Evolutionary conservation across 2,797 vertebrate genomes (phyloP).

Genomic region (Dendrocincla tyrannina): DNA sequence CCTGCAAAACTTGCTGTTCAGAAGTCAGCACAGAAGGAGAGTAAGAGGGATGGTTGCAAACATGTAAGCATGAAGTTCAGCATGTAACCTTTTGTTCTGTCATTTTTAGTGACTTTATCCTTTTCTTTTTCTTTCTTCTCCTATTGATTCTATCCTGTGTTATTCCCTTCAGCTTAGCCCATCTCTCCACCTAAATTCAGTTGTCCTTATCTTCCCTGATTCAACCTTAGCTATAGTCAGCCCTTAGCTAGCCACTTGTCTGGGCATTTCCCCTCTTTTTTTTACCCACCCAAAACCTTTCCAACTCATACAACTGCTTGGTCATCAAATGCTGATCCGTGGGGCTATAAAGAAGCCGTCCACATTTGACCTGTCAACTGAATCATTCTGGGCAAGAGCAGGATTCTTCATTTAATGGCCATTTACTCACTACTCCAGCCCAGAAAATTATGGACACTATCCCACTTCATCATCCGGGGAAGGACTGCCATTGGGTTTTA

Average conservation of each 20-base stretch:
- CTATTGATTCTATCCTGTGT: slow-evolving; percentile 46
- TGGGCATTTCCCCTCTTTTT: not conserved
- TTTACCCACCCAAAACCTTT: slow-evolving; percentile 8
- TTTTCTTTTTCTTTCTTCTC: slow-evolving; percentile 64
- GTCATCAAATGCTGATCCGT: slow-evolving; percentile 31
- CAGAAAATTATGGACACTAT: slow-evolving; percentile 46
- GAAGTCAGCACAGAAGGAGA: not conserved
- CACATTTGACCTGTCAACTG: slow-evolving; percentile 51
- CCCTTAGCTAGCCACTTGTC: slow-evolving; percentile 3
- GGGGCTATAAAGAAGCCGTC: slow-evolving; percentile 61
- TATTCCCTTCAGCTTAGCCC: slow-evolving; percentile 42
- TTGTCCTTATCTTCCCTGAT: slow-evolving; percentile 17
- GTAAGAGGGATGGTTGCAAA: not conserved
- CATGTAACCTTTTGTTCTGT: slow-evolving; percentile 48
- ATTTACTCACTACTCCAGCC: slow-evolving; percentile 43
- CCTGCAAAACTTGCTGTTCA: not conserved
- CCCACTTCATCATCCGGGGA: slow-evolving; percentile 21
- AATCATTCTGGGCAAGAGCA: slow-evolving; percentile 60
- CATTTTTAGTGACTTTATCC: slow-evolving; percentile 53
- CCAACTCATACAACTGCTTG: slow-evolving; percentile 6
- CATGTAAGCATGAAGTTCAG: slow-evolving; percentile 23
- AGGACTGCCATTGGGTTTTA: slow-evolving; percentile 34
- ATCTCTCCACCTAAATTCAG: not conserved
- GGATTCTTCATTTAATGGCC: slow-evolving; percentile 52
- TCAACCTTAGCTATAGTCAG: slow-evolving; percentile 7